Percentiles rank a stretch among this genome's conserved stretches.
Conservation (phyloP, 1,140 invertebrate species). For the Aphelenchoides fujianensis region DNA sequence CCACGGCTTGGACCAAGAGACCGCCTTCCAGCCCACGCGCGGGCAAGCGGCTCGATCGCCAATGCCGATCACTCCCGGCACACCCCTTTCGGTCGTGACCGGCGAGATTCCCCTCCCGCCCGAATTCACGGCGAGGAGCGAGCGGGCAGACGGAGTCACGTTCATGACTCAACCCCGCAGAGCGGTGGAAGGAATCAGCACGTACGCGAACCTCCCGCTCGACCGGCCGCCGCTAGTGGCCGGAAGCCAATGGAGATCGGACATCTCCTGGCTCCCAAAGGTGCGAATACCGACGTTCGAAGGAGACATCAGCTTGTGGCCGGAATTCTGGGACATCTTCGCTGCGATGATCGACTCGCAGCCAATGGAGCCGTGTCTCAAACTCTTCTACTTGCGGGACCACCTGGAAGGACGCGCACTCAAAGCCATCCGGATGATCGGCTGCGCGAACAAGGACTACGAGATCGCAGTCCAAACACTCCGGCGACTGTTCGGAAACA, state of each 20-base stretch:
- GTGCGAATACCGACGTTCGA: background rate
- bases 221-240: background rate
- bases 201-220: no score
- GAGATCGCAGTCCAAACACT: background rate
- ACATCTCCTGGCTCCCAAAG: background rate
- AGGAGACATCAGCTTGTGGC: background rate
- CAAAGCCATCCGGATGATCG: background rate
- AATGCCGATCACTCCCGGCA: background rate
- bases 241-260: no score
- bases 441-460: background rate
- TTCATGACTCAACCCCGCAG: no score
- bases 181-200: no score
- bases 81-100: background rate
- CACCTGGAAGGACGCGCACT: background rate
- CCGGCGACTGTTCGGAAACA: background rate
- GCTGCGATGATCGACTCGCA: background rate
- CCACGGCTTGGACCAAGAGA: background rate
- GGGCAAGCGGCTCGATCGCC: background rate
- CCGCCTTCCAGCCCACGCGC: background rate
- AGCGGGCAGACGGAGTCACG: no score
- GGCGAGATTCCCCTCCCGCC: background rate
- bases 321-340: slow-evolving; percentile 8
- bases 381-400: background rate
- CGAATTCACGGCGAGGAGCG: background rate
- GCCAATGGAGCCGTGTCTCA: background rate